Conservation (phyloP, 2,797 vertebrate genomes). For the Spheniscus humboldti region DNA sequence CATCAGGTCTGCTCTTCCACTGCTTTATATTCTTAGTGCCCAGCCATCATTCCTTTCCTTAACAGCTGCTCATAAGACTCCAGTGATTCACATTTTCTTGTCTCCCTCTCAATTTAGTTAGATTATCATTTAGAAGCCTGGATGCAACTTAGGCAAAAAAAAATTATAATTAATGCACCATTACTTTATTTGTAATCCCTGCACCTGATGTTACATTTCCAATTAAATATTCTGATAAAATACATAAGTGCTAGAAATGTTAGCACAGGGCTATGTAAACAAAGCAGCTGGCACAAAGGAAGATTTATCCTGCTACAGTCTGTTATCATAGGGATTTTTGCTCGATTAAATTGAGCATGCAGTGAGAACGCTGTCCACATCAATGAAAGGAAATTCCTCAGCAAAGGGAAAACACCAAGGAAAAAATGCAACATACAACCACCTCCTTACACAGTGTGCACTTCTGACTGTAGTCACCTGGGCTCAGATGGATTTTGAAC, state of each 20-base stretch:
- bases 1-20: background rate
- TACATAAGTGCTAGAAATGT: background rate
- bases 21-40: background rate
- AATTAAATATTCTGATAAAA: background rate
- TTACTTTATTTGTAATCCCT: background rate
- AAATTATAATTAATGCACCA: background rate
- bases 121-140: background rate
- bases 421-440: background rate
- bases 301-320: background rate
- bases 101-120: background rate
- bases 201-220: background rate
- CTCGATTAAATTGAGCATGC: background rate
- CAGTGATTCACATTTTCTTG: background rate
- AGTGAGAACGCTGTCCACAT: background rate
- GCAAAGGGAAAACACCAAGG: background rate
- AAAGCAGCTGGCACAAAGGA: background rate
- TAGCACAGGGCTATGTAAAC: background rate
- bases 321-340: slow-evolving; percentile 4
- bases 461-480: background rate
- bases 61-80: background rate
- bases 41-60: background rate
- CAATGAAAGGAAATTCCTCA: background rate
- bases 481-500: background rate
- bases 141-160: background rate
- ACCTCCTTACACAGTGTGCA: background rate